A percentile compares a stretch with the other conserved stretches of the same genome.
Evolutionary conservation across 35 echinoderm and acorn worm species (phyloP).

Genomic region (Heliocidaris erythrogramma): DNA sequence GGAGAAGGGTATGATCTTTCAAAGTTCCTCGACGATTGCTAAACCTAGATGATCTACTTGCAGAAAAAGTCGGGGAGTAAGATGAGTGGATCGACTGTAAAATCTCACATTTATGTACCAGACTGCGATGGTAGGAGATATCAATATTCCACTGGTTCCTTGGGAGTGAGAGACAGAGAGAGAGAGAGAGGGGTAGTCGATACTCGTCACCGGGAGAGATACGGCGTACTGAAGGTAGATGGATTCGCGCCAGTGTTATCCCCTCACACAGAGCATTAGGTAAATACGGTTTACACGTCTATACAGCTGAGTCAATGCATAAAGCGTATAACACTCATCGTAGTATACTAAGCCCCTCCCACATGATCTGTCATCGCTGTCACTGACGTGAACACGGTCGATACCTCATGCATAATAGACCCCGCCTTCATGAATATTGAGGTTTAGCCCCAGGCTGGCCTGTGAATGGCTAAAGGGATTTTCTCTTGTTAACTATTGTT

Average conservation of each 20-base stretch:
- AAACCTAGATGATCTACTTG: neutral
- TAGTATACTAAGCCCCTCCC: conserved; percentile 28
- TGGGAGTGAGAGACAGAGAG: neutral
- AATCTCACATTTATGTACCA: conserved; percentile 17
- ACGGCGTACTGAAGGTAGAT: neutral
- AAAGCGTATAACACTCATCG: neutral
- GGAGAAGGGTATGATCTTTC: neutral
- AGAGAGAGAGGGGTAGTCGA: neutral
- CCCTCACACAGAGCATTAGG: neutral
- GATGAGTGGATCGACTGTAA: neutral
- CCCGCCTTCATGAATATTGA: conserved; percentile 38
- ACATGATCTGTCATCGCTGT: neutral
- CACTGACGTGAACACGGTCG: neutral
- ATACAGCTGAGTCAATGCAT: conserved; percentile 34
- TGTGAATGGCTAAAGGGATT: conserved; percentile 23
- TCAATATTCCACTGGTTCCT: conserved; percentile 10
- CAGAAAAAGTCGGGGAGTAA: neutral
- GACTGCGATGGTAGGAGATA: neutral
- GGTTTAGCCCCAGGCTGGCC: neutral
- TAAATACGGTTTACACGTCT: neutral
- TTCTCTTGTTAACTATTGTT: neutral
- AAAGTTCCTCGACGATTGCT: neutral
- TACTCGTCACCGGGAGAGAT: neutral
- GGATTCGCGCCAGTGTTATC: conserved; percentile 19
- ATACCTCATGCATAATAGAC: conserved; percentile 22